Evolutionary conservation across 2,797 vertebrate species (phyloP), one percentile per base, ranked within the genome.

Genomic region (Benthosema pterotum): DNA sequence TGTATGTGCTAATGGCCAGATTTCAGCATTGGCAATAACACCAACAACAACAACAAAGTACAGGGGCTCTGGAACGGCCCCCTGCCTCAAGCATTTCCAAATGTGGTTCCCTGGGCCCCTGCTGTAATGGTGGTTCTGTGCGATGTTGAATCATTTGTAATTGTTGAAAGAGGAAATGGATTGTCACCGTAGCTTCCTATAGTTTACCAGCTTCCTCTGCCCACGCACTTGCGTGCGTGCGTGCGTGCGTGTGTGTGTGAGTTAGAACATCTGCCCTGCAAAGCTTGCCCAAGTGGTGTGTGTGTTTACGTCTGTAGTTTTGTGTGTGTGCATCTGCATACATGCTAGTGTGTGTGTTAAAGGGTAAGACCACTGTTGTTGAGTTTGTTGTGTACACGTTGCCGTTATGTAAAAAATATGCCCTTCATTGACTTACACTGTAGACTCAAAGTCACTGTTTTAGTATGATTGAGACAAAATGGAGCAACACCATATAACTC

Each of bases 111-210:
- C 32, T 38, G 32, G 74, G 81, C 74, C 77, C 82, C 72, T 82
- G 49, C 43, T 74, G 75, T 89, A 89, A 89, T 85, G 82, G 83
- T 38, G 80, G 52, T 74, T 82, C 63, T 4, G 75, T 74, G 78
- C 73, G 69, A 72, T 80, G 78, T 63, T 80, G 78, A 82, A 84
- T 72, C 74, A 48, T 66, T 47, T 62, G 66, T 88, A 88, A 89
- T 89, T 89, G 78, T 75, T 74, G 81, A 82, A 77, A 79, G 77
- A 77, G 86, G 83, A 89, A 88, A 85, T 87, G 78, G 83, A 88
- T 82, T 83, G 82, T 86, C 86, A 88, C 86, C 78, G 79, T 83
- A 38, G 71, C 86, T 89, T 88, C 83, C 84, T 85, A 78, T 72
- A 71, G 71, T 68, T 85, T 60, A 58, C 66, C 52, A 32, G 72